phyloP scores from a whole-genome alignment of 1,140 invertebrate genomes.

The Atopsyche davidsoni region DNA sequence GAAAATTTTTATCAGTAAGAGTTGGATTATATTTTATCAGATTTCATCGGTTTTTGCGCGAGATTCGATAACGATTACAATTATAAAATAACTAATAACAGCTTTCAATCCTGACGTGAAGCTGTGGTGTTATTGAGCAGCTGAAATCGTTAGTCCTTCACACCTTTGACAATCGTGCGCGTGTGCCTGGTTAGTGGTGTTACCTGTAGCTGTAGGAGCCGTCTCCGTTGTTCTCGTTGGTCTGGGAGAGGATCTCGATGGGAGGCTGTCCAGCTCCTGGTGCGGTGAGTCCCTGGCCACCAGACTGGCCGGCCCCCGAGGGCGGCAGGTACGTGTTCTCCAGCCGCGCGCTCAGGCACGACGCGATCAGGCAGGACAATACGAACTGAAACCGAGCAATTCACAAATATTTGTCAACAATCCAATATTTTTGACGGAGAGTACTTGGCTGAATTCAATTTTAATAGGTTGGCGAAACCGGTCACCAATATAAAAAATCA shows the following conservation, averaged over 20 bases:
- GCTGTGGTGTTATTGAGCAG: too few species aligned
- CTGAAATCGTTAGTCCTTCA: too few species aligned
- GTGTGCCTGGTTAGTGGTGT: not conserved
- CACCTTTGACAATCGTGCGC: too few species aligned
- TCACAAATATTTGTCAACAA: conserved; percentile 1
- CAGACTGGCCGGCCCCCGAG: conserved; percentile 31
- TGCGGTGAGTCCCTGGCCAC: conserved; percentile 33
- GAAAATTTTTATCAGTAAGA: too few species aligned
- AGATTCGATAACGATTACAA: too few species aligned
- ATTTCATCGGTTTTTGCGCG: too few species aligned
- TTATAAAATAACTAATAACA: too few species aligned
- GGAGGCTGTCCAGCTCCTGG: conserved; percentile 31
- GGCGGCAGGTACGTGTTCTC: conserved; percentile 46
- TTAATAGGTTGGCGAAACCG: too few species aligned
- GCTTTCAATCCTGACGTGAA: too few species aligned
- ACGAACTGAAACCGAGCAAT: conserved; percentile 32
- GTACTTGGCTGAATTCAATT: too few species aligned
- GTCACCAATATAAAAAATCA: too few species aligned
- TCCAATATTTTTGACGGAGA: not conserved
- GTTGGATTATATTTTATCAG: too few species aligned
- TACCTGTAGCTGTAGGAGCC: conserved; percentile 50
- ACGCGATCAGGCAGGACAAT: conserved; percentile 31
- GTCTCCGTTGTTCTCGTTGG: conserved; percentile 53
- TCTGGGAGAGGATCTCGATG: conserved; percentile 50
- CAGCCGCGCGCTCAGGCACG: conserved; percentile 36